Base-by-base conservation (phyloP, 2,888 invertebrate species). In the Cistogaster globosa region DNA sequence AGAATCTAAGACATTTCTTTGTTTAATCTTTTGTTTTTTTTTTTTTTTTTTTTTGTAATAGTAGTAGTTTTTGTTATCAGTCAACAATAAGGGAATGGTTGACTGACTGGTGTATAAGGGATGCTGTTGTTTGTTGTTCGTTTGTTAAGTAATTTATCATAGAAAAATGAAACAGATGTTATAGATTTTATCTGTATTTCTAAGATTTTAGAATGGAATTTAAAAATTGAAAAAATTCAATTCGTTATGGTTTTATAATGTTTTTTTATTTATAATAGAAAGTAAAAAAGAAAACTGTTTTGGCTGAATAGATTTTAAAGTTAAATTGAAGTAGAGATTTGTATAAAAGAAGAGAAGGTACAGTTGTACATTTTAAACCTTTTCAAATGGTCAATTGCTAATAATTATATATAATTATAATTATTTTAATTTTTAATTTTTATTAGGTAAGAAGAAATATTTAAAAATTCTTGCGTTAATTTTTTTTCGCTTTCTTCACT, bases 121-220 rank as follows among this genome's bases (percentile, higher is more conserved):
- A 81, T 60, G 77, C 32, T 48, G 57, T 36, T 72, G 51, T 45
- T 76, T 48, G 57, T 36, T 72, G 51, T 45, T 76, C 48, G 58
- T 82, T 76, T 82, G 69, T 82, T 76, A 76, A 65, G 32, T 65
- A 76, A 83, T 71, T 77, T 77, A 77, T 83, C 71, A 77, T 77
- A 51, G 71, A 77, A 9, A 72, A 65, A 83, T 83, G 71, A 71
- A 83, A 65, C 82, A 83, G 76, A 77, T 83, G 82, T 63, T 71
- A 36, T 71, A 77, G 71, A 65, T 77, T 51, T 65, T 71, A 32
- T 60, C 6, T 72, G 60, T 14, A 81, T 74, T 81, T 75, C 67
- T 76, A 82, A 63, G 76, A 69, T 76, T 76, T 81, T 53, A 42
- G 11, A 72, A 65, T 60, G 45, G 26, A 63, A 63, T 76, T 69